Percentiles rank a stretch among this genome's conserved stretches.
Conservation (phyloP, 1,140 invertebrate species). For the Drosophila truncata region DNA sequence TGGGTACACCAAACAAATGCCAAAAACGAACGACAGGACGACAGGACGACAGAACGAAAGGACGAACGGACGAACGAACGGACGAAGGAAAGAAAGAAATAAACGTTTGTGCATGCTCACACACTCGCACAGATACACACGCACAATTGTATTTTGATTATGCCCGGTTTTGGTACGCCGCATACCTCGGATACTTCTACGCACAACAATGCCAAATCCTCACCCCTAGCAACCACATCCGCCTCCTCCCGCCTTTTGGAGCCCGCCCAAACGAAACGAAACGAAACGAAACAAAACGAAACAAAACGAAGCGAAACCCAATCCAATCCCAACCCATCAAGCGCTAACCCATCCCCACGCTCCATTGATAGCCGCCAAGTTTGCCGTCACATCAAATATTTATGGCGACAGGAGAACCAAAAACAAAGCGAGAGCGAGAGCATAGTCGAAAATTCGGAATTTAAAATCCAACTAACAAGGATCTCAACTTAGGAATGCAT, state of each 20-base stretch:
- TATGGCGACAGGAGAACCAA: slow-evolving; percentile 70
- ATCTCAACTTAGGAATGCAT: slow-evolving; percentile 16
- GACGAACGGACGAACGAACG: neutral
- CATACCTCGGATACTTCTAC: slow-evolving; percentile 80
- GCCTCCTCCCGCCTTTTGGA: neutral
- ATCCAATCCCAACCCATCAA: slow-evolving; percentile 20
- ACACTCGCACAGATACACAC: slow-evolving; percentile 44
- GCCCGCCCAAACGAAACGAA: neutral
- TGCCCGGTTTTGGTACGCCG: slow-evolving; percentile 81
- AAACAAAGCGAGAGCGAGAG: slow-evolving; percentile 8
- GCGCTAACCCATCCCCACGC: slow-evolving; percentile 10
- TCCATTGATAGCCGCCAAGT: slow-evolving; percentile 72
- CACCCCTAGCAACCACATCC: slow-evolving; percentile 5
- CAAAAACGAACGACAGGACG: slow-evolving; percentile 12
- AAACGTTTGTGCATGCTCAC: slow-evolving; percentile 68
- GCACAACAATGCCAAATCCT: slow-evolving; percentile 75
- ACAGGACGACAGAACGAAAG: neutral
- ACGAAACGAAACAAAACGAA: slow-evolving; percentile 6
- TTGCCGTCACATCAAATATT: slow-evolving; percentile 77
- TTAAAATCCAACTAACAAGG: slow-evolving; percentile 41
- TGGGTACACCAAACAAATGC: slow-evolving; percentile 51
- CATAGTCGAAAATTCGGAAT: slow-evolving; percentile 44
- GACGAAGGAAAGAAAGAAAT: slow-evolving; percentile 41
- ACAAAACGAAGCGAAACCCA: slow-evolving; percentile 15
- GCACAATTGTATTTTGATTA: slow-evolving; percentile 83